Conservation (phyloP, 2,797 vertebrate genomes). For the Danio albolineatus region DNA sequence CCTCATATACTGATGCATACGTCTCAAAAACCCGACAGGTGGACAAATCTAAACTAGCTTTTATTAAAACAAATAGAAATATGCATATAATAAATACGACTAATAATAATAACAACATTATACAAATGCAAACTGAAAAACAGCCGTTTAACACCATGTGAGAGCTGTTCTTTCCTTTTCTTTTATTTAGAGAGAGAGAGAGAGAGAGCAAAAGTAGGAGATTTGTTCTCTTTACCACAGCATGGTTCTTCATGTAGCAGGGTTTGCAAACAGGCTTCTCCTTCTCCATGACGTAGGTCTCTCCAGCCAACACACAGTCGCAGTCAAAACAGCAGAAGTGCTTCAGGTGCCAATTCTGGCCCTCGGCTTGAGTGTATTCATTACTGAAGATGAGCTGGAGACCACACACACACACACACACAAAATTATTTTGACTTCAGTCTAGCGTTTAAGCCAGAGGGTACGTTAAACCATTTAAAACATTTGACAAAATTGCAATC, state of each 20-base stretch:
- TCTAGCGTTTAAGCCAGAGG: background rate
- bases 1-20: no score
- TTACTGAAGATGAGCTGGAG: constrained; percentile 95
- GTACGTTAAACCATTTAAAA: background rate
- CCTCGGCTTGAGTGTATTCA: constrained; percentile 96
- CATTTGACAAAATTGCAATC: background rate
- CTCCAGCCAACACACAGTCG: constrained; percentile 93
- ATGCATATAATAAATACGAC: no score
- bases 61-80: no score
- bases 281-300: constrained; percentile 93
- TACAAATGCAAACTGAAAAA: no score
- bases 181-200: no score
- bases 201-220: background rate
- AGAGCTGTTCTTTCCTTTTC: no score
- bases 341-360: constrained; percentile 97
- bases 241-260: constrained; percentile 94
- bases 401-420: constrained; percentile 50
- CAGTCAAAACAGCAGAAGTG: constrained; percentile 99
- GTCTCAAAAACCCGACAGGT: no score
- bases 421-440: background rate
- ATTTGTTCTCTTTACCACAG: constrained; percentile 82
- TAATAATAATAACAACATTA: no score
- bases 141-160: no score
- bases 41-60: no score
- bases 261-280: constrained; percentile 92